Evolutionary conservation across 2,113 vertebrate species (phyloP).

Genomic region (Recurvirostra avosetta): DNA sequence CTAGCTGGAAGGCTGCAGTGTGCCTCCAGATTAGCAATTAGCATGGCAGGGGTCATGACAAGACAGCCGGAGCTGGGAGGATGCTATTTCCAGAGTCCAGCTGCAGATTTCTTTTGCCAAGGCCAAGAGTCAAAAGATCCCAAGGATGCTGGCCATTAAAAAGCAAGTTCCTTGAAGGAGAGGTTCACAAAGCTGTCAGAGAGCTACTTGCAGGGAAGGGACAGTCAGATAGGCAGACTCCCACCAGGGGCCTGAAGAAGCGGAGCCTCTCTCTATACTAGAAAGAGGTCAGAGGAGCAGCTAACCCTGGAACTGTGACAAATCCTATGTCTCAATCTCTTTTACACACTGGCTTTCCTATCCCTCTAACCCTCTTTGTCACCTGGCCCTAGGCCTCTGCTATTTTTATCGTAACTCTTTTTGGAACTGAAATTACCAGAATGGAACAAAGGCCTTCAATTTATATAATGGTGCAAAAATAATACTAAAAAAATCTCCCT

Average conservation of each 20-base stretch:
- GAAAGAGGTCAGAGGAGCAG: conserved; percentile 26
- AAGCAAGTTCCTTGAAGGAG: not conserved
- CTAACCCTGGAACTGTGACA: conserved; percentile 41
- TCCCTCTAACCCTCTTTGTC: conserved; percentile 50
- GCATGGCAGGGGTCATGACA: not conserved
- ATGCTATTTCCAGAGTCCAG: not conserved
- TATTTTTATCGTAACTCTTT: conserved; percentile 13
- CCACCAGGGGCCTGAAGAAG: not conserved
- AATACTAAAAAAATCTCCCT: not conserved
- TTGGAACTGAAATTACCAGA: not conserved
- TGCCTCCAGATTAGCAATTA: not conserved
- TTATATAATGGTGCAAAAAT: not conserved
- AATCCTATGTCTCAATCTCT: conserved; percentile 16
- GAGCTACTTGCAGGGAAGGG: not conserved
- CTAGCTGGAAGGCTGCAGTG: not conserved
- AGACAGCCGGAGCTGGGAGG: not conserved
- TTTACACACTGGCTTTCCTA: not conserved
- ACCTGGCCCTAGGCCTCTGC: conserved; percentile 20
- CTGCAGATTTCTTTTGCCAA: not conserved
- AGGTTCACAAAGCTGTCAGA: not conserved
- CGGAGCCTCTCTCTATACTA: not conserved
- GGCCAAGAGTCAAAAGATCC: not conserved
- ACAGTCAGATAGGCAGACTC: not conserved
- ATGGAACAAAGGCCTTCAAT: conserved; percentile 5
- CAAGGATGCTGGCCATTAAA: not conserved